A percentile compares a stretch with the other conserved stretches of the same genome.
These are phyloP conservation scores for western clawed frog (Xenopus tropicalis) DNA, from an alignment of 2,113 vertebrate species.

Conservation along the genomic window DNA sequence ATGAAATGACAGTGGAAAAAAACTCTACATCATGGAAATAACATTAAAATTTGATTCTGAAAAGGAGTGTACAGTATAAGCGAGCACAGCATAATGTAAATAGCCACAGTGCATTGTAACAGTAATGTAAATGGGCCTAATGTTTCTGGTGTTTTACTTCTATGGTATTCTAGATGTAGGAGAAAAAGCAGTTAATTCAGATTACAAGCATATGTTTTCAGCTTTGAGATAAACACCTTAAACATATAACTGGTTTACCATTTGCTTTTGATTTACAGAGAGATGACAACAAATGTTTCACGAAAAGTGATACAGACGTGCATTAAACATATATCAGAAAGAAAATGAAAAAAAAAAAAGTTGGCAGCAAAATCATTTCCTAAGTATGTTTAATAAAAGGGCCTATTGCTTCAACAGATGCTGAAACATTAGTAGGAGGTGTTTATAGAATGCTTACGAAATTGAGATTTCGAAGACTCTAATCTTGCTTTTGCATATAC, in stretches of 20 bases:
- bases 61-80: too few species aligned
- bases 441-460: slow-evolving; percentile 1
- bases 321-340: slow-evolving; percentile 9
- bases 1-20: too few species aligned
- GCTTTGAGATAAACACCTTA: too few species aligned
- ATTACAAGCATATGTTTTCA: too few species aligned
- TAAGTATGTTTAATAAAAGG: slow-evolving; percentile 15
- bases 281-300: neutral
- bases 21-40: too few species aligned
- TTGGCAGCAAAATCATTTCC: slow-evolving; percentile 3
- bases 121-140: too few species aligned
- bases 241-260: neutral
- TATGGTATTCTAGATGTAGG: too few species aligned
- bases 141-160: too few species aligned
- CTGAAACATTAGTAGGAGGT: neutral
- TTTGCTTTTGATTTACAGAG: slow-evolving; percentile 12
- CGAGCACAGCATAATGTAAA: too few species aligned
- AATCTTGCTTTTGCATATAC: neutral
- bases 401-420: neutral
- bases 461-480: neutral
- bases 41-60: too few species aligned
- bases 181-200: too few species aligned
- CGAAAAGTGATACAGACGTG: neutral
- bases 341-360: neutral
- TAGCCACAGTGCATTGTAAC: too few species aligned